Evolutionary conservation across 92 coral and sea anemone genomes (phyloP).

Genomic region (Epizoanthus rinbou): DNA sequence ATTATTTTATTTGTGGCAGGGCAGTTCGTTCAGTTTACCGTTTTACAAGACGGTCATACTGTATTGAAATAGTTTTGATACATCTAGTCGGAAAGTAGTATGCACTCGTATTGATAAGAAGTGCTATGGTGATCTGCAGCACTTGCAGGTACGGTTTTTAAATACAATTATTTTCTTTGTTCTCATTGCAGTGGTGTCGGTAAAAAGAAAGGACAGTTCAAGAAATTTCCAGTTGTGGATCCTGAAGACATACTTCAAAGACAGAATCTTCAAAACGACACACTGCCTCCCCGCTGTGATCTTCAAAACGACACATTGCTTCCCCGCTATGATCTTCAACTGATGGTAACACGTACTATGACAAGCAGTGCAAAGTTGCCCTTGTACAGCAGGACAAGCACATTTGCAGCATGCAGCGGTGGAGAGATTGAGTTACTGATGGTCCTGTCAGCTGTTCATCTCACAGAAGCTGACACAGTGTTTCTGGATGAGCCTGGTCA

Average conservation of each 20-base stretch:
- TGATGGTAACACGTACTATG: background rate
- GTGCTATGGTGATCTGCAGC: no score
- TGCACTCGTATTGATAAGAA: no score
- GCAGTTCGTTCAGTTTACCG: no score
- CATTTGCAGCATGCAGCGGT: constrained; percentile 9
- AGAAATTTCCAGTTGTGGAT: background rate
- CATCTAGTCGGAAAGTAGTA: no score
- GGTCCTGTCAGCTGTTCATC: constrained; percentile 28
- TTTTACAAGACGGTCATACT: no score
- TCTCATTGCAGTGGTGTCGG: background rate
- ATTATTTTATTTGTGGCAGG: no score
- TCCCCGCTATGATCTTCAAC: background rate
- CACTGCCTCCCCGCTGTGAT: background rate
- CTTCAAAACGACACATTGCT: background rate
- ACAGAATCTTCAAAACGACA: background rate
- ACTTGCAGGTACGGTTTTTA: no score
- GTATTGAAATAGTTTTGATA: no score
- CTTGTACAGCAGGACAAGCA: constrained; percentile 3
- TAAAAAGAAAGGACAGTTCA: background rate
- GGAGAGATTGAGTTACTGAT: constrained; percentile 27
- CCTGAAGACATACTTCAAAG: no score
- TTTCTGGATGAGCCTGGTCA: constrained; percentile 42
- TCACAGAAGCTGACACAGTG: constrained; percentile 22
- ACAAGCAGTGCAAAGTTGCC: background rate
- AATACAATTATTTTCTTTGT: no score